Evolutionary conservation across 1,140 invertebrate species (phyloP).

Genomic region (Drosophila rhopaloa): DNA sequence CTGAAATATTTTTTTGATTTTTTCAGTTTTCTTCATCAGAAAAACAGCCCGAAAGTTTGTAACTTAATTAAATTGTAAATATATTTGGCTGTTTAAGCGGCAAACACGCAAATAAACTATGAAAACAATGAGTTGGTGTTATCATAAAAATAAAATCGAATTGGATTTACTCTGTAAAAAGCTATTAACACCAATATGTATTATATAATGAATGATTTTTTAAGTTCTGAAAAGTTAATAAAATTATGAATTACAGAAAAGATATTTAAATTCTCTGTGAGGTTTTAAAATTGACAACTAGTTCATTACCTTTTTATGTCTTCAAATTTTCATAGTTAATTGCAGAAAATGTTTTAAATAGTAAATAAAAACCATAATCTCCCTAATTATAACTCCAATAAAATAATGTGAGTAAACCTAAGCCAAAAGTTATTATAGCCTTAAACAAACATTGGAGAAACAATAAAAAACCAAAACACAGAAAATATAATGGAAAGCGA

Average conservation of each 20-base stretch:
- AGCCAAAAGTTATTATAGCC: background rate
- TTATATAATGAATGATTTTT: too few species aligned
- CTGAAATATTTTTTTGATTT: slow-evolving; percentile 43
- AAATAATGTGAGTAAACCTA: background rate
- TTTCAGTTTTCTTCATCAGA: slow-evolving; percentile 10
- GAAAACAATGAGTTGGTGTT: slow-evolving; percentile 26
- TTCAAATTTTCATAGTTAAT: too few species aligned
- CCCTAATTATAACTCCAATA: too few species aligned
- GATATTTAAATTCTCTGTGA: too few species aligned
- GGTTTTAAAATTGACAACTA: too few species aligned
- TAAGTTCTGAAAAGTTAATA: background rate
- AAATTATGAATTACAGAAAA: too few species aligned
- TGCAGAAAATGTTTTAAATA: too few species aligned
- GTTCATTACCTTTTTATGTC: too few species aligned
- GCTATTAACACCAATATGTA: background rate
- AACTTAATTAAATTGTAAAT: slow-evolving; percentile 53
- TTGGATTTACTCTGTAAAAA: slow-evolving; percentile 1
- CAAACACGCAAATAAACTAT: slow-evolving; percentile 44
- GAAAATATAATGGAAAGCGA: slow-evolving; percentile 56
- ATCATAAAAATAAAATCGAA: background rate
- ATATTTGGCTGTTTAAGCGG: slow-evolving; percentile 42
- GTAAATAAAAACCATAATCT: too few species aligned
- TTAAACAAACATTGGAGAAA: slow-evolving; percentile 24
- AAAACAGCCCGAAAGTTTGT: slow-evolving; percentile 33
- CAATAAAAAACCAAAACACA: slow-evolving; percentile 34